Conservation (phyloP, 2,888 invertebrate genomes). For the Pterostichus niger region DNA sequence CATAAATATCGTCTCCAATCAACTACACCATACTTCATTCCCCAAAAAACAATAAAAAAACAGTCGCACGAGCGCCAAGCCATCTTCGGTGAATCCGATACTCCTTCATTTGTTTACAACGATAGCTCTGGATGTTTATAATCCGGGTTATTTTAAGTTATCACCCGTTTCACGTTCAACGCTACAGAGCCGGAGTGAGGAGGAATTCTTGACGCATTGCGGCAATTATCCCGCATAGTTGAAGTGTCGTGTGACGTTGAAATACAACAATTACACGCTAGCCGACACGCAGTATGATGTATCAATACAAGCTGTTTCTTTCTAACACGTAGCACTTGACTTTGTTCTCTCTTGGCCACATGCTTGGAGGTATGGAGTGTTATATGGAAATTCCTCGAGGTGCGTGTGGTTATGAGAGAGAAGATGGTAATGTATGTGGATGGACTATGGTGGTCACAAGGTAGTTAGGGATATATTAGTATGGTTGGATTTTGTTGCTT, state of each 20-base stretch:
- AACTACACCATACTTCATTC: constrained; percentile 47
- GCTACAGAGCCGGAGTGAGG: constrained; percentile 20
- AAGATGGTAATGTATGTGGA: constrained; percentile 34
- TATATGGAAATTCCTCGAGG: constrained; percentile 43
- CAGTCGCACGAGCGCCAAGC: constrained; percentile 47
- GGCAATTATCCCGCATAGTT: constrained; percentile 45
- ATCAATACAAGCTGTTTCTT: constrained; percentile 42
- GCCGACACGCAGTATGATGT: constrained; percentile 52
- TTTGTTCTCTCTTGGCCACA: neutral
- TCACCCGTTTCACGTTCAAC: constrained; percentile 32
- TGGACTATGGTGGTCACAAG: constrained; percentile 30
- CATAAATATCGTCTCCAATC: constrained; percentile 32
- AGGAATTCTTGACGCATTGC: constrained; percentile 55
- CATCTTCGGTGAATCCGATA: constrained; percentile 51
- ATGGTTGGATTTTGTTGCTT: neutral
- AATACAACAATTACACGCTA: constrained; percentile 53
- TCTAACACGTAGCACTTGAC: neutral
- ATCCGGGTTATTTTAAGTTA: constrained; percentile 55
- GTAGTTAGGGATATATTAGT: constrained; percentile 37
- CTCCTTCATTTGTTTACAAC: constrained; percentile 48
- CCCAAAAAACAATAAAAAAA: constrained; percentile 26
- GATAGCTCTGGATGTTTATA: constrained; percentile 48
- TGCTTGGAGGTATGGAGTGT: constrained; percentile 37
- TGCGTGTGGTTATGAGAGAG: constrained; percentile 44
- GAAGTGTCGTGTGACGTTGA: constrained; percentile 50